Evolutionary conservation across 1,140 invertebrate genomes (phyloP), one percentile per base, ranked within the genome.

Genomic region (Drosophila pallidifrons): DNA sequence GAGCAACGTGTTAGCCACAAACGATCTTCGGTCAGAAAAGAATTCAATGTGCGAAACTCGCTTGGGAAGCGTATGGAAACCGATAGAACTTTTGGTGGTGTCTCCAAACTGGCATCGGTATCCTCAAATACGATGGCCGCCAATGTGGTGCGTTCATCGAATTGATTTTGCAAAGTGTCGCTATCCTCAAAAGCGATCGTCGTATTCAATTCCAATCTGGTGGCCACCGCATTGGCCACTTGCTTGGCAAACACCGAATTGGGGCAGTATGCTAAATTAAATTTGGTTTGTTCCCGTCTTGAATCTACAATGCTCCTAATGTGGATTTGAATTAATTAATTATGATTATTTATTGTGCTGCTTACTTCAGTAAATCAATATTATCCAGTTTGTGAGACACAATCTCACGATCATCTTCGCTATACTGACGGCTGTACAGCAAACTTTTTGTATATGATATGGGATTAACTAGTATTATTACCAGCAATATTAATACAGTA

Each of bases 1-100:
- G 85, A 81, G n/a, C 85, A 89, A 5, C 85, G 86, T 38, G 81
- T 89, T 10, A 85, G 38, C 85, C 85, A 89, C 2, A 90, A 49
- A 8, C 86, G 81, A 51, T 89, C 81, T 45, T 85, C 86, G 32
- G 81, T 85, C 0, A 76, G 61, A 13, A 76, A 81, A 0, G 85
- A 66, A 5, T 28, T 65, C 2, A 89, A 13, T 0, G 85, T 83
- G 6, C 88, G 87, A 45, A 91, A 83, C 32, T 91, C 82, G 16
- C 77, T 81, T 32, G 87, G 82, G 11, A 91, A 91, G 0, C 82
- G 80, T 57, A 91, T 91, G 1, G 69, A 46, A 8, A 89, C 2
- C 5, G 72, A 65, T n/a, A 89, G 66, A 1, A 10, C 5, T 3
- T 51, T 25, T 0, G 85, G 85, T 30, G 51, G 25, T 0, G 8